A percentile compares a stretch with the other conserved stretches of the same genome.
Evolutionary conservation across 2,888 invertebrate genomes (phyloP).

Genomic region (Piscicola geometra): DNA sequence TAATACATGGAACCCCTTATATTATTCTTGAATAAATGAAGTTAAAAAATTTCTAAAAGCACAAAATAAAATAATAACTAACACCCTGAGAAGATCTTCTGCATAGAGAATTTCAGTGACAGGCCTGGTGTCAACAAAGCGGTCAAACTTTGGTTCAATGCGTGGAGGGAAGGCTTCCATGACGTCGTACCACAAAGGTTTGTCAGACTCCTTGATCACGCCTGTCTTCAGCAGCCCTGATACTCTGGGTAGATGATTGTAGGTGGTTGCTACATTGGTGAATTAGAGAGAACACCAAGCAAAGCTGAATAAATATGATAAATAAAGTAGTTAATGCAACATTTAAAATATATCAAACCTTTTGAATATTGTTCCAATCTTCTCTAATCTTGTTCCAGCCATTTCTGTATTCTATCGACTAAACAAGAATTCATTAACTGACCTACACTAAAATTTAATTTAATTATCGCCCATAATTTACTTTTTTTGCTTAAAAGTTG

Average conservation of each 20-base stretch:
- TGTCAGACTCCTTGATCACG: slow-evolving; percentile 73
- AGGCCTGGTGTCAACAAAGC: slow-evolving; percentile 44
- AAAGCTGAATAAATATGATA: neutral
- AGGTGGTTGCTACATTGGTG: neutral
- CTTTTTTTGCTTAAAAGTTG: too few species aligned
- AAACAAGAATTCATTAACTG: neutral
- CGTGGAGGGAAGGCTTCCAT: slow-evolving; percentile 86
- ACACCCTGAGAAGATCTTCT: slow-evolving; percentile 69
- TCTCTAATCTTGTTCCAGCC: slow-evolving; percentile 39
- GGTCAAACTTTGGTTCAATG: slow-evolving; percentile 71
- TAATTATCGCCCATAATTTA: neutral
- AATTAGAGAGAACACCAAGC: neutral
- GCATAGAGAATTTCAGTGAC: slow-evolving; percentile 49
- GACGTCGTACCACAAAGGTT: slow-evolving; percentile 87
- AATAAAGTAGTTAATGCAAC: too few species aligned
- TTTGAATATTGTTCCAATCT: slow-evolving; percentile 38
- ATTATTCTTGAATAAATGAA: too few species aligned
- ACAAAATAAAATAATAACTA: slow-evolving; percentile 54
- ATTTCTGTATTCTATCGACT: too few species aligned
- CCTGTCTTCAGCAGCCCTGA: slow-evolving; percentile 74
- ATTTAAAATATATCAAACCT: slow-evolving; percentile 37
- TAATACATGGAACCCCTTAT: too few species aligned
- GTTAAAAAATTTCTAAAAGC: too few species aligned
- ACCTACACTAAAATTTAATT: neutral
- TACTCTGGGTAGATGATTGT: slow-evolving; percentile 59